Percentiles rank a stretch among this genome's conserved stretches.
These are phyloP conservation scores for Chinchilla lanigera DNA, from an alignment of 2,113 vertebrate species.

Conservation along the genomic window DNA sequence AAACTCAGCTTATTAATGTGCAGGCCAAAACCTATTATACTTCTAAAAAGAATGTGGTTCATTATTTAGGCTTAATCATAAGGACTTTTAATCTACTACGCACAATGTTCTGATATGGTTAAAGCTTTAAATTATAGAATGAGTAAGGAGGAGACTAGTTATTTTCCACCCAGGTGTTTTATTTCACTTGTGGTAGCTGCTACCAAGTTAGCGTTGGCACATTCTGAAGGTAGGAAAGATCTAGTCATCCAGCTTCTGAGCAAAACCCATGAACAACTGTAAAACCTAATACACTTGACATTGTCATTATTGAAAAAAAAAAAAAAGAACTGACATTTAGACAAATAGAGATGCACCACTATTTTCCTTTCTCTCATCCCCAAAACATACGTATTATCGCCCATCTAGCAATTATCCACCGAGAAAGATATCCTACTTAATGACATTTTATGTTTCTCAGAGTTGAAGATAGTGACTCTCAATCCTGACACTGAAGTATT, in stretches of 20 bases:
- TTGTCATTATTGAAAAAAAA: too few relatives aligned
- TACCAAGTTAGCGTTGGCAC: not conserved
- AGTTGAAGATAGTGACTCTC: not conserved
- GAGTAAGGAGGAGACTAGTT: not conserved
- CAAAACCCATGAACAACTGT: not conserved
- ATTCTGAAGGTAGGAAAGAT: not conserved
- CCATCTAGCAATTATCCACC: not conserved
- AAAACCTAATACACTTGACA: not conserved
- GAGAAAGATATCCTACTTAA: not conserved
- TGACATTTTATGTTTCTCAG: not conserved
- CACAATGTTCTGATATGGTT: not conserved
- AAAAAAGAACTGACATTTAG: not conserved
- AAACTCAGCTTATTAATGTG: not conserved
- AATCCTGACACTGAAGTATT: not conserved
- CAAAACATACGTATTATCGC: not conserved
- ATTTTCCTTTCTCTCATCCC: not conserved
- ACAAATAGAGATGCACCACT: not conserved
- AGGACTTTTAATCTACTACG: not conserved
- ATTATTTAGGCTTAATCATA: not conserved
- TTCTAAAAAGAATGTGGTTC: not conserved
- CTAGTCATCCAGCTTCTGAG: not conserved
- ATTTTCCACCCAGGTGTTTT: slow-evolving; percentile 43
- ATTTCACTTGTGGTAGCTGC: not conserved
- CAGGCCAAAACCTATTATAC: not conserved
- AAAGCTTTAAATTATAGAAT: slow-evolving; percentile 9